These are phyloP conservation scores for Porites rus DNA, from an alignment of 92 coral and sea anemone genomes.

Conservation along the genomic window DNA sequence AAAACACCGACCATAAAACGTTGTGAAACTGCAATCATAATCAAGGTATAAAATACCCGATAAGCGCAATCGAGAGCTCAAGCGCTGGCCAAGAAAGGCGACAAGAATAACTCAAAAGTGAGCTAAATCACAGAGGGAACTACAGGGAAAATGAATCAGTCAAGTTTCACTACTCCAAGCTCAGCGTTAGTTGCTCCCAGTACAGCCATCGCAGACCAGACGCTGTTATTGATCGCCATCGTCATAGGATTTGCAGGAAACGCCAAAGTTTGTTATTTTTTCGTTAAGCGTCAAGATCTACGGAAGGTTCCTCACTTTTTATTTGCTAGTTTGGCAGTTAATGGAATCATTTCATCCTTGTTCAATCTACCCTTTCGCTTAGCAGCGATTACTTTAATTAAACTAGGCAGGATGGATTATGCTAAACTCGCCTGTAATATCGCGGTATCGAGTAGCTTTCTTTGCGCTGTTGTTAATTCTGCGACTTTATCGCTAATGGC, in stretches of 20 bases:
- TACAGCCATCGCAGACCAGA: not conserved
- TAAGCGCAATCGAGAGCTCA: too few species aligned
- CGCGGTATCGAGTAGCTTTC: not conserved
- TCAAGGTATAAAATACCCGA: too few species aligned
- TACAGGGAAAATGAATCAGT: not conserved
- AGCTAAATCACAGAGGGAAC: too few species aligned
- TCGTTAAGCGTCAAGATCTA: not conserved
- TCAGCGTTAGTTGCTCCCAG: not conserved
- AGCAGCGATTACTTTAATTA: not conserved
- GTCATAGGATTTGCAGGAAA: not conserved
- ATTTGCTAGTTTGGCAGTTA: not conserved
- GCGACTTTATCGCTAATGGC: constrained; percentile 9
- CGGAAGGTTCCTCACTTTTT: not conserved
- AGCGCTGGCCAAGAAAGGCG: too few species aligned
- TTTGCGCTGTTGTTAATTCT: not conserved
- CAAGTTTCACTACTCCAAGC: not conserved
- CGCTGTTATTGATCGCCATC: not conserved
- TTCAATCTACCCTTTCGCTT: not conserved
- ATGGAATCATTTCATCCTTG: not conserved
- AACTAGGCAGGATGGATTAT: not conserved
- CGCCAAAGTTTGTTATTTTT: not conserved
- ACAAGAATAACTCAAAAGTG: too few species aligned
- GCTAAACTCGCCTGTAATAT: not conserved
- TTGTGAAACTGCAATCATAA: too few species aligned
- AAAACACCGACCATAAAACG: too few species aligned